Evolutionary conservation across 2,113 vertebrate species (phyloP), one percentile per base, ranked within the genome.

Genomic region (Melanerpes aurifrons): DNA sequence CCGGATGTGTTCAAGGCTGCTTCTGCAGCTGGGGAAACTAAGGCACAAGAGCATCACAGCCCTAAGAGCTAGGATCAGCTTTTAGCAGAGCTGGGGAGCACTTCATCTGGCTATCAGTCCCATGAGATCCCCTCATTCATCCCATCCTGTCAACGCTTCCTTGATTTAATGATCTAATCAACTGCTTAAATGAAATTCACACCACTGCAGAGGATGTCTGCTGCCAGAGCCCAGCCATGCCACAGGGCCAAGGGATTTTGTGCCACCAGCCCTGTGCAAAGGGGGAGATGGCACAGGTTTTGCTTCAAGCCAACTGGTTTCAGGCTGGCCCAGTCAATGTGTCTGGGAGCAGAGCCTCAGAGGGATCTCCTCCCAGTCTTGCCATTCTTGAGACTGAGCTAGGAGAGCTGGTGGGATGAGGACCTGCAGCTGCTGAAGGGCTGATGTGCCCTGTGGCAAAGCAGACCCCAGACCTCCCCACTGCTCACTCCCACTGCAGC

Each of bases 141-240:
- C 70, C 13, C 57, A 1, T 5, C 1, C 24, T 14, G 0, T 6
- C 76, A 9, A 25, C 10, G 4, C 9, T 47, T 15, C 1, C 17
- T 15, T 14, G 32, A 7, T 40, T n/a, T 18, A 4, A 29, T 8
- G 6, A 26, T 59, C 50, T 29, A 3, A 70, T 35, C 43, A 4
- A 4, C 8, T 59, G 32, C 29, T 47, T 1, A 1, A 40, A 32
- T 14, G 22, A 82, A 90, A 76, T 43, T 53, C 67, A 1, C 14
- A 1, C 3, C 1, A 0, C 8, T 18, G 26, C 45, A 9, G n/a
- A 35, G 48, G 10, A 14, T 7, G 4, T 5, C 21, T 5, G 18
- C 15, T 50, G 72, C 72, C 71, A 10, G 11, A 8, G 17, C 15
- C 48, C 20, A 2, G 4, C n/a, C 1, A 0, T 3, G 20, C 48